Base-by-base conservation (phyloP, 2,113 vertebrate genomes). In the Coracopsis vasa region DNA sequence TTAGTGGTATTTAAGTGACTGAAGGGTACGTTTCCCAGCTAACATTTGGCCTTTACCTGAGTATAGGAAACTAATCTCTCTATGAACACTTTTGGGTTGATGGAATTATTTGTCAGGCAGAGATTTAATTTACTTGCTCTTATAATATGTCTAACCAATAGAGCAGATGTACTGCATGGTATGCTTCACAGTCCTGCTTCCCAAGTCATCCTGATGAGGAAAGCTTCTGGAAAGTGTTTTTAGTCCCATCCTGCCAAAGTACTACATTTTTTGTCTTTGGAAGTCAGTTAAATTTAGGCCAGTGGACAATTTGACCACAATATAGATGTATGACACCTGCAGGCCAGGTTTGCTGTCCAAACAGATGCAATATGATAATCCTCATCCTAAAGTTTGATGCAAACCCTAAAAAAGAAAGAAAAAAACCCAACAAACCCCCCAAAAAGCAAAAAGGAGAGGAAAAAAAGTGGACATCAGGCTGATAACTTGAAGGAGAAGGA, bases 381-480 rank as follows among this genome's bases (percentile, higher is more conserved):
- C 7, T 56, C 11, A 27, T 73, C 29, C 39, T 41, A 9, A 3
- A 51, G 4, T 39, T 33, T 86, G n/a, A 51, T 65, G 6, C 8
- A 89, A 78, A 91, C 10, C 6, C 23, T 54, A 29, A 29, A 61
- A 67, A 16, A 53, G 7, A 13, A 7, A 13, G 10, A 62, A 18
- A 20, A 7, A 15, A 16, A 28, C 14, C 15, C 5, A 39, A 39
- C n/a, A n/a, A n/a, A n/a, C n/a, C n/a, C n/a, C n/a, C n/a, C n/a
- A n/a, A n/a, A 67, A 17, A 69, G 6, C 7, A 67, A 17, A 10
- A 24, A 2, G 3, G 9, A 18, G 2, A 23, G 6, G 3, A 7
- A 6, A 60, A 58, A 33, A n/a, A 53, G 39, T 7, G 2, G 7
- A 56, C 7, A 35, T n/a, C 7, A 37, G 39, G 5, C 20, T 90